Conservation (phyloP, 92 coral and sea anemone species). For the Phenganax marumi region DNA sequence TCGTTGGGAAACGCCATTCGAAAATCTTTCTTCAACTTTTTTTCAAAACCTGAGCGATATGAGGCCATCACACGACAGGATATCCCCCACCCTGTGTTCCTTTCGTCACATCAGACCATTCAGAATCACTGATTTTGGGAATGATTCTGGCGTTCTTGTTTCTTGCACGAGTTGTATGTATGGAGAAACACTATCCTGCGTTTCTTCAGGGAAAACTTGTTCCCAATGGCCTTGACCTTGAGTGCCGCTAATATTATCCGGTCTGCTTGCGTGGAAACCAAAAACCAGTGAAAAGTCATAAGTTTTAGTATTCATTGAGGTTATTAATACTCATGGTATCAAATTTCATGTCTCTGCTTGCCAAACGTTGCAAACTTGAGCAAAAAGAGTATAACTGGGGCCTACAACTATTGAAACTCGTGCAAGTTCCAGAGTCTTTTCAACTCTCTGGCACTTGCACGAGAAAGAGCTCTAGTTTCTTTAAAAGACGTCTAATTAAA, state of each 20-base stretch:
- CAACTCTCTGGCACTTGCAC: too few relatives aligned
- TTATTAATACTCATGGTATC: too few relatives aligned
- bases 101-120: neutral
- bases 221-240: neutral
- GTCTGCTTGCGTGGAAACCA: too few relatives aligned
- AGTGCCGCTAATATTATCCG: neutral
- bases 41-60: neutral
- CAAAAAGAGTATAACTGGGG: too few relatives aligned
- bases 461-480: too few relatives aligned
- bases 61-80: neutral
- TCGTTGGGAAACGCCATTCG: neutral
- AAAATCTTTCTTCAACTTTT: neutral
- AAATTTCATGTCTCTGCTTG: too few relatives aligned
- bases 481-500: too few relatives aligned
- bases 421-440: too few relatives aligned
- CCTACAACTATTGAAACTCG: too few relatives aligned
- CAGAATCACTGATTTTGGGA: neutral
- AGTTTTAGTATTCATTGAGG: too few relatives aligned
- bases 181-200: neutral
- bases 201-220: neutral
- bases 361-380: too few relatives aligned
- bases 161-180: neutral
- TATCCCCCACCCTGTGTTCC: neutral
- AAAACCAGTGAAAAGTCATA: too few relatives aligned
- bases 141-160: neutral